A percentile compares a stretch with the other conserved stretches of the same genome.
phyloP scores from a whole-genome alignment of 2,888 invertebrate species.

The Mythimna loreyi region DNA sequence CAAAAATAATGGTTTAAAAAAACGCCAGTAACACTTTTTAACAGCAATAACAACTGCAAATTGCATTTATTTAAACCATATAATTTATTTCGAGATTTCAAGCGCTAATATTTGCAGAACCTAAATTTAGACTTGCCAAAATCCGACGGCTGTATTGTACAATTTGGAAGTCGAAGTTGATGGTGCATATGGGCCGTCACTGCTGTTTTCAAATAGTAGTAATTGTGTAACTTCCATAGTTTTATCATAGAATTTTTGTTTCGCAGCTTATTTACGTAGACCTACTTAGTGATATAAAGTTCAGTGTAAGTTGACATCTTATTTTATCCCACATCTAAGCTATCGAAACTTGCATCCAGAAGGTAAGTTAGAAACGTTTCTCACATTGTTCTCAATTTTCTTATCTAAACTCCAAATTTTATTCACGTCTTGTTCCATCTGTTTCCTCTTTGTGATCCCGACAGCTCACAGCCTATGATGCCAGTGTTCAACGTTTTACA shows the following conservation, averaged over 20 bases:
- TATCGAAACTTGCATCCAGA: not conserved
- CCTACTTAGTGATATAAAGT: not conserved
- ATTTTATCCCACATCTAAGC: too few relatives aligned
- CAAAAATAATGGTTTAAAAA: too few relatives aligned
- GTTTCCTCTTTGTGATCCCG: constrained; percentile 18
- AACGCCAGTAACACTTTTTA: too few relatives aligned
- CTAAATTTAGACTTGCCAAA: too few relatives aligned
- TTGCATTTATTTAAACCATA: too few relatives aligned
- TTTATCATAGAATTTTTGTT: not conserved
- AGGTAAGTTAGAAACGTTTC: not conserved
- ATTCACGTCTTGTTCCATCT: constrained; percentile 26
- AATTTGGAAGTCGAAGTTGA: too few relatives aligned
- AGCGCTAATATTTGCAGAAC: too few relatives aligned
- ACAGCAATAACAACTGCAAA: too few relatives aligned
- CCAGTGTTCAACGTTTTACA: constrained; percentile 47
- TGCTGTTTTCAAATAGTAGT: not conserved
- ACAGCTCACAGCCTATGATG: constrained; percentile 20
- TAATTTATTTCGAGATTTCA: too few relatives aligned
- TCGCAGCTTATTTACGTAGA: not conserved
- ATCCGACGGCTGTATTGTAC: too few relatives aligned
- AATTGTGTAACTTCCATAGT: not conserved
- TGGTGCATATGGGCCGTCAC: too few relatives aligned
- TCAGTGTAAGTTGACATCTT: not conserved
- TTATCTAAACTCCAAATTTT: not conserved
- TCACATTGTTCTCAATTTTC: not conserved